These are phyloP conservation scores for Lates calcarifer DNA, from an alignment of 2,113 vertebrate species.

Conservation along the genomic window DNA sequence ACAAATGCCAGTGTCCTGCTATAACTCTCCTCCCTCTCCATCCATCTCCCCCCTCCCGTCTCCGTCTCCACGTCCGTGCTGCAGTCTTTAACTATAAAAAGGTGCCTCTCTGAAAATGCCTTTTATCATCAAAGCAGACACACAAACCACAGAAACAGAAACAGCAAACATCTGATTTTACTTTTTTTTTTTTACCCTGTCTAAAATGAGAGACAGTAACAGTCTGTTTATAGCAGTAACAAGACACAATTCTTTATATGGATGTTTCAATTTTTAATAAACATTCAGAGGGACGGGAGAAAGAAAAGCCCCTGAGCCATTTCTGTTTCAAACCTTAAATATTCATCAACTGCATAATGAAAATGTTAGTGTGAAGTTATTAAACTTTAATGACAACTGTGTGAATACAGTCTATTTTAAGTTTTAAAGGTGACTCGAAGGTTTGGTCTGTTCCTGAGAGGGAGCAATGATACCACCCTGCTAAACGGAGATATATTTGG, in stretches of 20 bases:
- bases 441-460: background rate
- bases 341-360: constrained; percentile 35
- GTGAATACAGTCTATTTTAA: constrained; percentile 15
- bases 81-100: constrained; percentile 53
- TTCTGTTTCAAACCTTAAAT: constrained; percentile 19
- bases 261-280: constrained; percentile 6
- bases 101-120: background rate
- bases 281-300: too few relatives aligned
- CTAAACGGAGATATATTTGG: background rate
- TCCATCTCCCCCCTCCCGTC: constrained; percentile 27
- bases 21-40: constrained; percentile 57
- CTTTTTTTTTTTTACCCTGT: background rate
- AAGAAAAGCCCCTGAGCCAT: background rate
- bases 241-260: background rate
- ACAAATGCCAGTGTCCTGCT: constrained; percentile 71
- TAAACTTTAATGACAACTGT: constrained; percentile 30
- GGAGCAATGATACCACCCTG: background rate
- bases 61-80: constrained; percentile 32
- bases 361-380: constrained; percentile 21
- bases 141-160: background rate
- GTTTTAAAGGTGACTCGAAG: background rate
- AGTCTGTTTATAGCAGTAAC: background rate
- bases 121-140: background rate
- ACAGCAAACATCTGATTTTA: background rate
- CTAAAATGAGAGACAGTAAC: background rate